Conservation (phyloP, 2,113 vertebrate genomes). For the Scolopax mira region DNA sequence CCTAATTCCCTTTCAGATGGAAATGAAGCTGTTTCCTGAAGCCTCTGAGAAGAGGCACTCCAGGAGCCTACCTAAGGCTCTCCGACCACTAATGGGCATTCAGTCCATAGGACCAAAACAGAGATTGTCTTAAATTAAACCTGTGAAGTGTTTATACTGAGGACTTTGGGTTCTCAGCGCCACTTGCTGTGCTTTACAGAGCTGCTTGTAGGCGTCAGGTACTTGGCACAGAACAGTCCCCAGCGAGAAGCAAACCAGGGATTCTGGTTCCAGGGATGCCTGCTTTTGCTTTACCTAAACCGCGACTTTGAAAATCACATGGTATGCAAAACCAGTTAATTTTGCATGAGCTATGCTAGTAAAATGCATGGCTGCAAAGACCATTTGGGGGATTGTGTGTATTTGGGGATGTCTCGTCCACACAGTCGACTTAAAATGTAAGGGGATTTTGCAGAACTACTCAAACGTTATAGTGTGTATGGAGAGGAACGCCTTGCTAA, state of each 20-base stretch:
- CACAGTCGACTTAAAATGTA: neutral
- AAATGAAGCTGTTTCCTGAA: neutral
- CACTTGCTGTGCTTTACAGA: neutral
- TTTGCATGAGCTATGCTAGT: neutral
- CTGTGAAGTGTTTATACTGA: neutral
- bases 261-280: neutral
- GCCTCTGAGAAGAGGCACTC: neutral
- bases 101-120: neutral
- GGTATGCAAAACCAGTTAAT: neutral
- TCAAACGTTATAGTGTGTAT: neutral
- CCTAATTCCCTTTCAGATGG: neutral
- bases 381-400: fast-evolving
- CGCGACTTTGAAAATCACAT: neutral
- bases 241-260: fast-evolving
- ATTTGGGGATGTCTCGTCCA: neutral
- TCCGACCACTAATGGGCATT: neutral
- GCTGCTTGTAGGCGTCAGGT: neutral
- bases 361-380: neutral
- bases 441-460: neutral
- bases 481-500: neutral
- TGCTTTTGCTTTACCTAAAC: neutral
- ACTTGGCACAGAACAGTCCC: neutral
- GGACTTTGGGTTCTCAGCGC: neutral
- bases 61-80: fast-evolving
- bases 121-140: neutral